A percentile compares a stretch with the other conserved stretches of the same genome.
phyloP scores from a whole-genome alignment of 2,888 invertebrate genomes.

The Calameuta filiformis region DNA sequence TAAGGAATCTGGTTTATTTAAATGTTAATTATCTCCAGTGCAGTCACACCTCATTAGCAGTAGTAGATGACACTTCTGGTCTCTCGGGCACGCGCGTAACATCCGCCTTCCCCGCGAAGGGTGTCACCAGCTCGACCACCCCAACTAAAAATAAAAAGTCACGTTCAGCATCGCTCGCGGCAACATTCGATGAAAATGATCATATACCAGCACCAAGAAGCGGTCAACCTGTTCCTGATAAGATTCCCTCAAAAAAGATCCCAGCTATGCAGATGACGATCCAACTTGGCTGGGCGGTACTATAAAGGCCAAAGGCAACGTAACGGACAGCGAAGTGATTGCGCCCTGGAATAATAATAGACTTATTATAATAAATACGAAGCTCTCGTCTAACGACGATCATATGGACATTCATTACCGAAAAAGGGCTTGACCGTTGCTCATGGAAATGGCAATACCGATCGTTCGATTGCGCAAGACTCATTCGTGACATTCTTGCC shows the following conservation, averaged over 20 bases:
- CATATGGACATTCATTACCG: neutral
- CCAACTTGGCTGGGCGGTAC: neutral
- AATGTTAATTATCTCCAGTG: neutral
- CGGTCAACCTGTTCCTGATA: neutral
- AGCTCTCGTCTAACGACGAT: neutral
- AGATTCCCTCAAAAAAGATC: neutral
- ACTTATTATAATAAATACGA: neutral
- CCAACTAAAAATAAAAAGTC: neutral
- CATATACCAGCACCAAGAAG: neutral
- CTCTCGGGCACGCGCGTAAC: neutral
- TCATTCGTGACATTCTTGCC: neutral
- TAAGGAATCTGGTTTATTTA: neutral
- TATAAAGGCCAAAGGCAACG: neutral
- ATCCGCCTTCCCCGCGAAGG: neutral
- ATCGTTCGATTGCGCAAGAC: neutral
- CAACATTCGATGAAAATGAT: neutral
- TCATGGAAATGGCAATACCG: neutral
- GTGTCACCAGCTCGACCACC: neutral
- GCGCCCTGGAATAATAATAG: neutral
- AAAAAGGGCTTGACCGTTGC: neutral
- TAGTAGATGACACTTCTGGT: neutral
- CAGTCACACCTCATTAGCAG: neutral
- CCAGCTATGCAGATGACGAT: neutral
- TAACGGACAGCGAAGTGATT: neutral
- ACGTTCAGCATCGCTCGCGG: neutral